Evolutionary conservation across 2,797 vertebrate genomes (phyloP).

Genomic region (Triplophysa bombifrons): DNA sequence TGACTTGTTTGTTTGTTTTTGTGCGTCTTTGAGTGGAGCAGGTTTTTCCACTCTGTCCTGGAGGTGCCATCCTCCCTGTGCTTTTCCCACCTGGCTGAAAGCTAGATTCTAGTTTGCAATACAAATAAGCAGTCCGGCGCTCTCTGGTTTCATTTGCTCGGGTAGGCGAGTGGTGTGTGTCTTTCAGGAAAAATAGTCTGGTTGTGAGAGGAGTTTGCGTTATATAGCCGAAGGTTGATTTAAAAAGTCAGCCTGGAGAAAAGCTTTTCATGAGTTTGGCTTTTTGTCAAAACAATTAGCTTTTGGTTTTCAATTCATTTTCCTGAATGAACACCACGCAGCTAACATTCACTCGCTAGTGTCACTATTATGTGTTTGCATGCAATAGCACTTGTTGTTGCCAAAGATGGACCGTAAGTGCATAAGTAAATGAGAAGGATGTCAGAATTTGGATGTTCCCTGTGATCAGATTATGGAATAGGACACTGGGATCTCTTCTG

Average conservation of each 20-base stretch:
- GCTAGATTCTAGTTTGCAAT: conserved; percentile 74
- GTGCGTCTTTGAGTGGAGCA: conserved; percentile 35
- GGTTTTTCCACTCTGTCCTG: conserved; percentile 57
- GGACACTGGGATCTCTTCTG: too few species aligned
- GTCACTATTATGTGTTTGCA: not conserved
- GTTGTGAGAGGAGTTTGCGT: conserved; percentile 40
- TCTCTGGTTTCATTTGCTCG: conserved; percentile 77
- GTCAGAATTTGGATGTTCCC: too few species aligned
- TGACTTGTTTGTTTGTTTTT: conserved; percentile 3
- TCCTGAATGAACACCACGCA: not conserved
- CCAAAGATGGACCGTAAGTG: not conserved
- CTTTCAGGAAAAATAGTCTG: conserved; percentile 29
- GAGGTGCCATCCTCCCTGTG: conserved; percentile 69
- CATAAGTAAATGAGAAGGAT: not conserved
- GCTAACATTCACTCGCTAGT: not conserved
- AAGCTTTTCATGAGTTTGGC: conserved; percentile 48
- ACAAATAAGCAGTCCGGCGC: conserved; percentile 66
- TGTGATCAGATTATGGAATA: too few species aligned
- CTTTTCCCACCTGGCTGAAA: conserved; percentile 69
- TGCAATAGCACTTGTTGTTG: too few species aligned
- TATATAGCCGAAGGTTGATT: conserved; percentile 42
- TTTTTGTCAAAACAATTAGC: not conserved
- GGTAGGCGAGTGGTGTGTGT: conserved; percentile 53
- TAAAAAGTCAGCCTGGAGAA: conserved; percentile 36
- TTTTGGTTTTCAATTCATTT: not conserved